phyloP scores from a whole-genome alignment of 2,113 vertebrate species.

The Macroglossus sobrinus region DNA sequence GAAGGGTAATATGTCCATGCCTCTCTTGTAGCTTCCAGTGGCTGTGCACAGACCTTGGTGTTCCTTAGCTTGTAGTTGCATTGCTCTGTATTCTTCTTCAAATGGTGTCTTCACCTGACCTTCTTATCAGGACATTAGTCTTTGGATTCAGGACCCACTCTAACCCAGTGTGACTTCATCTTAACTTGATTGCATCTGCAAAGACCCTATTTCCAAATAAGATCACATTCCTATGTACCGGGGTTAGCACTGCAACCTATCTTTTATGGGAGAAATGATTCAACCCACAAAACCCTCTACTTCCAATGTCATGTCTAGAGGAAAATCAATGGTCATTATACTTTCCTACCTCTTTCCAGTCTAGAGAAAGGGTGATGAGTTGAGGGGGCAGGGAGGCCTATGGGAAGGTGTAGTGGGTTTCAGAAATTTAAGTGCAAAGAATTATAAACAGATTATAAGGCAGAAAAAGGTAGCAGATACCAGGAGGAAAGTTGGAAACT shows the following conservation, averaged over 20 bases:
- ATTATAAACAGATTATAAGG: background rate
- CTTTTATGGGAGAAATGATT: background rate
- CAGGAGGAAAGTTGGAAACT: background rate
- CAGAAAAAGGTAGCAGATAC: background rate
- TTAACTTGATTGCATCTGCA: background rate
- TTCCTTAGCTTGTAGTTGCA: background rate
- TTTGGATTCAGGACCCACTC: background rate
- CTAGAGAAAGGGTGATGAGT: background rate
- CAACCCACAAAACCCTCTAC: background rate
- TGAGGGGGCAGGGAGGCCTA: background rate
- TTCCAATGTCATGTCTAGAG: background rate
- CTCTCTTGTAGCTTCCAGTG: background rate
- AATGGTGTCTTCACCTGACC: background rate
- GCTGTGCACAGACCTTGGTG: background rate
- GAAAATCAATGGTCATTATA: background rate
- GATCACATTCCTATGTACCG: background rate
- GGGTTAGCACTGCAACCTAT: background rate
- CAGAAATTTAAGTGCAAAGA: background rate
- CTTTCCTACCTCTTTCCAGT: background rate
- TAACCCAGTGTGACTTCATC: background rate
- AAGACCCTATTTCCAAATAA: conserved; percentile 14
- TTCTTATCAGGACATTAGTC: background rate
- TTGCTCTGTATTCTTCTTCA: background rate
- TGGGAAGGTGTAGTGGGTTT: background rate
- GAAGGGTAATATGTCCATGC: too few species aligned